A percentile compares a stretch with the other conserved stretches of the same genome.
Conservation (phyloP, 2,113 vertebrate species). For the Australoheros scitulus region DNA sequence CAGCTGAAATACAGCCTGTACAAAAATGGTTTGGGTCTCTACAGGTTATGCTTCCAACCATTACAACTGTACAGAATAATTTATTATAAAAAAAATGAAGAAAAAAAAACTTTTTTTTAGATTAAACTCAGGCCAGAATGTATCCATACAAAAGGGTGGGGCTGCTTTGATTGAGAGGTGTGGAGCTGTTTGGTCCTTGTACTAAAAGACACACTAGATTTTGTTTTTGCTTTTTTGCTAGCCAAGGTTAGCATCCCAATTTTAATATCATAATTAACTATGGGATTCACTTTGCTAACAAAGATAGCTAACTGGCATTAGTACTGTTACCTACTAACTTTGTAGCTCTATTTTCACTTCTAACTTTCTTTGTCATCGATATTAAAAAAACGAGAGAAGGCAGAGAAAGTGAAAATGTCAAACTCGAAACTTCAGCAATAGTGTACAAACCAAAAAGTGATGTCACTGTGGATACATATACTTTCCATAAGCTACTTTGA, state of each 20-base stretch:
- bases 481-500: not conserved
- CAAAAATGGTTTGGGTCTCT: not conserved
- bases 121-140: not conserved
- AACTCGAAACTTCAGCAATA: not conserved
- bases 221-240: not conserved
- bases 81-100: not conserved
- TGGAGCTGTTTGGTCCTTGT: not conserved
- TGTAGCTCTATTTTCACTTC: not conserved
- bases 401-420: not conserved
- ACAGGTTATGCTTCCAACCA: not conserved
- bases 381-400: not conserved
- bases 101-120: too few relatives aligned
- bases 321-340: not conserved
- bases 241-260: not conserved
- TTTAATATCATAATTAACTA: not conserved
- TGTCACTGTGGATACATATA: not conserved
- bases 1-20: not conserved
- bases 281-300: not conserved
- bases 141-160: not conserved
- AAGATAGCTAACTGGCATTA: not conserved
- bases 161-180: not conserved
- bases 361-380: not conserved
- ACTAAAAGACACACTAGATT: not conserved
- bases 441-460: not conserved
- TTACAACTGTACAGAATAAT: not conserved